Conservation (phyloP, 1,140 invertebrate genomes). For the Brachionus paranguensis region DNA sequence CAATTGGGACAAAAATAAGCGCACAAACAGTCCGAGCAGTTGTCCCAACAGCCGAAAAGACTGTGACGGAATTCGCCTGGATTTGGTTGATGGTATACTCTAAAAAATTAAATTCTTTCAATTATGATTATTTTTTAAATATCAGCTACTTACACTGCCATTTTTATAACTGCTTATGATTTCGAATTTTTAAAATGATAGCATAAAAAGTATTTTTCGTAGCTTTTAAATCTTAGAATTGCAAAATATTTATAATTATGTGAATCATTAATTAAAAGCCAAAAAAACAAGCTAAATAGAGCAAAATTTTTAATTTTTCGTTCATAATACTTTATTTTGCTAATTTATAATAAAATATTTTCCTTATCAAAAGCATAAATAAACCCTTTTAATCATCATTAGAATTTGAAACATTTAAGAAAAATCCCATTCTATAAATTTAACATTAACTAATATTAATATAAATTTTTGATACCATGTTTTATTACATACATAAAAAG, state of each 20-base stretch:
- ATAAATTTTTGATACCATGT: too few species aligned
- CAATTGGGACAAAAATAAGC: slow-evolving; percentile 35
- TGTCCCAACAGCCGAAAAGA: slow-evolving; percentile 21
- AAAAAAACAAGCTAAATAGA: background rate
- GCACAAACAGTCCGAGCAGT: slow-evolving; percentile 11
- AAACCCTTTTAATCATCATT: background rate
- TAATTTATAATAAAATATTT: background rate
- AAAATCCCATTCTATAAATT: too few species aligned
- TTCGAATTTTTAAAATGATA: background rate
- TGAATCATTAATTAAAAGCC: background rate
- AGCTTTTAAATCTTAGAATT: background rate
- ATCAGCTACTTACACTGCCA: background rate
- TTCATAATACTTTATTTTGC: background rate
- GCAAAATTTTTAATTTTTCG: background rate
- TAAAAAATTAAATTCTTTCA: background rate
- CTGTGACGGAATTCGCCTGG: background rate
- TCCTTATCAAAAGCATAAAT: background rate
- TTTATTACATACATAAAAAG: too few species aligned
- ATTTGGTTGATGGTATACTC: slow-evolving; percentile 37
- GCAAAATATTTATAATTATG: background rate
- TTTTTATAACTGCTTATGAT: background rate
- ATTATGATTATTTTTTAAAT: background rate
- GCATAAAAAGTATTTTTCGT: background rate
- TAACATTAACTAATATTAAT: too few species aligned
- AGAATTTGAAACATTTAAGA: too few species aligned